Evolutionary conservation across 2,797 vertebrate genomes (phyloP).

Genomic region (Spinibarbus caldwelli): DNA sequence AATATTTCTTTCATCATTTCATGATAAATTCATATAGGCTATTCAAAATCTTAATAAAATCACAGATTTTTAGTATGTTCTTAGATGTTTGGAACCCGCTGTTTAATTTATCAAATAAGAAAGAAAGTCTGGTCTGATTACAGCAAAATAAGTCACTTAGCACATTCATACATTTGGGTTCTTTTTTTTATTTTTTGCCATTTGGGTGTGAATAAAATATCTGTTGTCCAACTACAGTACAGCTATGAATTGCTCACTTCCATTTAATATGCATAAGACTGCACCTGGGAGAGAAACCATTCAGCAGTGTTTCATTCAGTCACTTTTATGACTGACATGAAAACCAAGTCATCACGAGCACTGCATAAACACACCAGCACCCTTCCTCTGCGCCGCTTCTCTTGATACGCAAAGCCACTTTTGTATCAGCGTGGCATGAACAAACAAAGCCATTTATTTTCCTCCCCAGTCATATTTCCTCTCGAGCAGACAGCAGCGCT

Average conservation of each 20-base stretch:
- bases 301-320: not conserved
- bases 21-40: not conserved
- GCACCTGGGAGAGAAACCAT: not conserved
- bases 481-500: slow-evolving; percentile 3
- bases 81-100: not conserved
- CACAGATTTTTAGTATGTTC: not conserved
- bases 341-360: slow-evolving; percentile 31
- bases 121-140: not conserved
- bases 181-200: not conserved
- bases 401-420: slow-evolving; percentile 33
- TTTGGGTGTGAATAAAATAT: not conserved
- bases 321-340: slow-evolving; percentile 14
- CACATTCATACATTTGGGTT: not conserved
- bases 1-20: not conserved
- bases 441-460: slow-evolving; percentile 48
- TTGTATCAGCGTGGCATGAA: slow-evolving; percentile 39
- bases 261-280: not conserved
- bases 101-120: not conserved
- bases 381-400: not conserved
- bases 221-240: not conserved
- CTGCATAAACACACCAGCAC: not conserved
- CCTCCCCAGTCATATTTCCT: slow-evolving; percentile 19
- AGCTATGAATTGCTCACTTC: not conserved
- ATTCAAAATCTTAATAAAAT: not conserved
- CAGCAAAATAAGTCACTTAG: not conserved